Evolutionary conservation across 2,888 invertebrate genomes (phyloP).

Genomic region (Temnothorax ravouxi): DNA sequence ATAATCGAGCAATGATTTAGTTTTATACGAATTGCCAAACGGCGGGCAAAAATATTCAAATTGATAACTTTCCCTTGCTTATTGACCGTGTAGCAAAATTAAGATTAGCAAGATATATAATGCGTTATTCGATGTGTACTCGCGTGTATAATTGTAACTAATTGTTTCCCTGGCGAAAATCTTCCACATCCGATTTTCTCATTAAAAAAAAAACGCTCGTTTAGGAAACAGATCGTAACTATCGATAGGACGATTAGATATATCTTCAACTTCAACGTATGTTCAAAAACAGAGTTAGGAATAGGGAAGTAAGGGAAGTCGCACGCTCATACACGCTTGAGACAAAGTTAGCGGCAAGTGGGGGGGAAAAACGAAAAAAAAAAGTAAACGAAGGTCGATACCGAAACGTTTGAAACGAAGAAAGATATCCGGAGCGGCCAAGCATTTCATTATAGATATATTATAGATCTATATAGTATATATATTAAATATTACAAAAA

Average conservation of each 20-base stretch:
- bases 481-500: conserved; percentile 63
- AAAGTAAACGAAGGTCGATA: conserved; percentile 47
- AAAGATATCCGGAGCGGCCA: conserved; percentile 66
- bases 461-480: conserved; percentile 67
- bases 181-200: conserved; percentile 1
- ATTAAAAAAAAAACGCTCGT: conserved; percentile 7
- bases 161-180: conserved; percentile 34
- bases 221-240: conserved; percentile 23
- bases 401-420: conserved; percentile 63
- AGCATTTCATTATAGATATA: conserved; percentile 72
- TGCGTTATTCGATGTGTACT: conserved; percentile 4
- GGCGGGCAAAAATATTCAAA: background rate
- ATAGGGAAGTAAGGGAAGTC: conserved; percentile 38
- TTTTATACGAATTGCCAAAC: conserved; percentile 5
- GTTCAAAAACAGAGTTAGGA: conserved; percentile 26
- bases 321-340: conserved; percentile 25
- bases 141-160: conserved; percentile 22
- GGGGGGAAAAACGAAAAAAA: conserved; percentile 31
- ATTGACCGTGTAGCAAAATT: conserved; percentile 30
- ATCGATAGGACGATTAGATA: conserved; percentile 20
- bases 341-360: conserved; percentile 14
- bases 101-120: background rate
- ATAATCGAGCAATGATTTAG: conserved; percentile 14
- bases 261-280: conserved; percentile 8
- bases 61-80: conserved; percentile 6